A percentile compares a stretch with the other conserved stretches of the same genome.
Conservation (phyloP, 1,140 invertebrate species). For the Zaprionus ghesquierei region DNA sequence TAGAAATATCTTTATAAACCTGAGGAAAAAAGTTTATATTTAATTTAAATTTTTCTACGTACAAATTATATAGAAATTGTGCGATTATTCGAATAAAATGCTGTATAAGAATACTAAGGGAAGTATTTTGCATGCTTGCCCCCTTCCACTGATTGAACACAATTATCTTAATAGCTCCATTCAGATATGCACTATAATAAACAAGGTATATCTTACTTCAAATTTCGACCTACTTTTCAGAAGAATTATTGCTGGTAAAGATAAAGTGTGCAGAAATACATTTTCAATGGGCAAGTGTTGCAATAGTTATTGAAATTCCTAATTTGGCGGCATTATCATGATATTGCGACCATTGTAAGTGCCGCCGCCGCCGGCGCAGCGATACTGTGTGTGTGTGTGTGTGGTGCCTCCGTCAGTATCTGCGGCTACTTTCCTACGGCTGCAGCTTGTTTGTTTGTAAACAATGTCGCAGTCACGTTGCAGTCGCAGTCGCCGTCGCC, state of each 20-base stretch:
- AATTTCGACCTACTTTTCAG: not conserved
- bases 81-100: not conserved
- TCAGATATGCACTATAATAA: not conserved
- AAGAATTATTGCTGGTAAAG: not conserved
- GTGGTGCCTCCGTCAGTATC: not conserved
- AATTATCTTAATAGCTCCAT: not conserved
- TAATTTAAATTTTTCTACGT: not conserved
- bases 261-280: not conserved
- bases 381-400: slow-evolving; percentile 2
- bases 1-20: not conserved
- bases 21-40: not conserved
- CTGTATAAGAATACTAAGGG: too few species aligned
- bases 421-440: slow-evolving; percentile 10
- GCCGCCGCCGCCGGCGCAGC: not conserved
- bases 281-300: not conserved
- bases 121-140: too few species aligned
- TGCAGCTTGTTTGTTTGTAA: slow-evolving; percentile 68
- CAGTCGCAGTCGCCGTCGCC: slow-evolving; percentile 23
- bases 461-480: slow-evolving; percentile 64
- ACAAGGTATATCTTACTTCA: not conserved
- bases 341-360: slow-evolving; percentile 5
- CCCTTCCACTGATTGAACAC: too few species aligned
- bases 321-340: slow-evolving; percentile 11
- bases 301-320: not conserved
- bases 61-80: not conserved